These are phyloP conservation scores for Philonicus albiceps DNA, from an alignment of 2,888 invertebrate genomes.

Conservation along the genomic window DNA sequence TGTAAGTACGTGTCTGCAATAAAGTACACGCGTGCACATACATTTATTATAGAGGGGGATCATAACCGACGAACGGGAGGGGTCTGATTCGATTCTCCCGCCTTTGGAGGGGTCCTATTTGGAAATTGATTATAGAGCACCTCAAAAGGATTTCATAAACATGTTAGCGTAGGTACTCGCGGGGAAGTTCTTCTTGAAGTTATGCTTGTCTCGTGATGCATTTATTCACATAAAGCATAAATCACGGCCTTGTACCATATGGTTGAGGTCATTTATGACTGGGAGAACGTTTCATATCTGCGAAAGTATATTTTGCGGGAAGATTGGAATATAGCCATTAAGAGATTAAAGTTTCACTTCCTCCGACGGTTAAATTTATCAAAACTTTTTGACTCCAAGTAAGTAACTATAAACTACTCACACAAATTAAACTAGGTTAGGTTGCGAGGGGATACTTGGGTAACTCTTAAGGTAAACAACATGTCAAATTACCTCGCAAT, in stretches of 20 bases:
- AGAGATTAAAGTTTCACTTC: background rate
- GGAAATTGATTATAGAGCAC: background rate
- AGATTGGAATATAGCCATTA: background rate
- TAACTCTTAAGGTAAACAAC: background rate
- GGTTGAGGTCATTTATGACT: background rate
- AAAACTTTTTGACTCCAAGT: background rate
- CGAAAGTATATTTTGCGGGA: background rate
- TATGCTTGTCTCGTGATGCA: background rate
- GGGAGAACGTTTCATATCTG: background rate
- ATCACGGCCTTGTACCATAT: background rate
- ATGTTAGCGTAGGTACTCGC: background rate
- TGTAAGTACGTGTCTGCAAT: conserved; percentile 38
- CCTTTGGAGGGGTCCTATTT: background rate
- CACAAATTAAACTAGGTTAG: background rate
- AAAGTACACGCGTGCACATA: conserved; percentile 31
- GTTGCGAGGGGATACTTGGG: background rate
- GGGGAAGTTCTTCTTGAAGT: background rate
- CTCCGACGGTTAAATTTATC: background rate
- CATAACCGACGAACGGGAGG: background rate
- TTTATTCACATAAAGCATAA: background rate
- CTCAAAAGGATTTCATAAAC: background rate
- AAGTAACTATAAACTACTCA: background rate
- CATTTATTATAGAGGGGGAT: conserved; percentile 20
- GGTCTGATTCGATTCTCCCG: background rate
- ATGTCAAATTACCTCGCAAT: background rate